These are phyloP conservation scores for Sesamia inferens DNA, from an alignment of 2,888 invertebrate species.

Conservation along the genomic window DNA sequence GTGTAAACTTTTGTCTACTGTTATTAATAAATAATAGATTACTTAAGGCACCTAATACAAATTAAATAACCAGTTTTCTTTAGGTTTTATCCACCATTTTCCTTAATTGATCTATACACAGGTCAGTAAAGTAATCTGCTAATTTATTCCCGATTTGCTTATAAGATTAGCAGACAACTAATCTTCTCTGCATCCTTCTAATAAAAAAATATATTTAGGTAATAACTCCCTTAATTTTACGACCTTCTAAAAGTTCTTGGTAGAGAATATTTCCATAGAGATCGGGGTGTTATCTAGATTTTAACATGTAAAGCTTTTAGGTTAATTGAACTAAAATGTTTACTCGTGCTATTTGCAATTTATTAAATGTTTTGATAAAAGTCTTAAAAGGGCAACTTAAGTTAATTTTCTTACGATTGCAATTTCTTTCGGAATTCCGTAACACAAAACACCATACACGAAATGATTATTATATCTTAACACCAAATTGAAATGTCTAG, in stretches of 20 bases:
- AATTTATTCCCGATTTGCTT: not conserved
- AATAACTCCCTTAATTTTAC: not conserved
- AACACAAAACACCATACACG: no score
- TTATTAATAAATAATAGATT: not conserved
- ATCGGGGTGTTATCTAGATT: slow-evolving; percentile 26
- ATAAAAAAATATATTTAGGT: slow-evolving; percentile 1
- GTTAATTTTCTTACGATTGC: not conserved
- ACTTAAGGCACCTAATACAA: not conserved
- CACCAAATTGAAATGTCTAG: no score
- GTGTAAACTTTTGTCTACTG: no score
- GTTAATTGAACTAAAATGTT: slow-evolving; percentile 23
- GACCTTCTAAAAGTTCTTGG: not conserved
- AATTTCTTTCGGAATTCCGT: not conserved
- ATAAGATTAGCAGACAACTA: not conserved
- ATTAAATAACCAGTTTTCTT: no score
- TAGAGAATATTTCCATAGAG: slow-evolving; percentile 2
- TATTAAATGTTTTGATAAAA: not conserved
- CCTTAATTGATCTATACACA: no score
- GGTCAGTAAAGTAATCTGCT: not conserved
- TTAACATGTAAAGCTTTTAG: slow-evolving; percentile 47
- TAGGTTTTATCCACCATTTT: no score
- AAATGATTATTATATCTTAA: no score
- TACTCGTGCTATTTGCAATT: slow-evolving; percentile 6
- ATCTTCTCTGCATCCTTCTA: not conserved
- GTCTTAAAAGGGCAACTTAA: not conserved